These are phyloP conservation scores for Eristalis intricaria DNA, from an alignment of 2,888 invertebrate genomes.

Conservation along the genomic window DNA sequence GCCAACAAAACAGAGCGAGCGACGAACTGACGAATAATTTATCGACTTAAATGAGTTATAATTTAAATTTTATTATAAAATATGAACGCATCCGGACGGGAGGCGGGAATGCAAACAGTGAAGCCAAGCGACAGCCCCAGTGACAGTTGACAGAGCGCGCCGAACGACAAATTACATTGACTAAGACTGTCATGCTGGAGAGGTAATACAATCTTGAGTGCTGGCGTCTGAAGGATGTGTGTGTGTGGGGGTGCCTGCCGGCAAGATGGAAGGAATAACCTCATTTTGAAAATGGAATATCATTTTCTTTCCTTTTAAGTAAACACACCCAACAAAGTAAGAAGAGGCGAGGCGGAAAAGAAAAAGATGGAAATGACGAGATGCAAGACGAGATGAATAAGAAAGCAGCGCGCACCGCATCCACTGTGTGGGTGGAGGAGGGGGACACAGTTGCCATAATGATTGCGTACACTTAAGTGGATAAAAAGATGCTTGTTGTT, in stretches of 20 bases:
- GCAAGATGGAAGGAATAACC: conserved; percentile 42
- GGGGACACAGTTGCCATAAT: conserved; percentile 41
- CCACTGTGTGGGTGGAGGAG: conserved; percentile 24
- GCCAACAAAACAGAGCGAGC: not conserved
- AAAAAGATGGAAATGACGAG: conserved; percentile 17
- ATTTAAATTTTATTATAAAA: conserved; percentile 46
- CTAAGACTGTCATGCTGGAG: conserved; percentile 53
- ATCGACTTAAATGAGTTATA: conserved; percentile 45
- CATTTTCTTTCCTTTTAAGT: conserved; percentile 55
- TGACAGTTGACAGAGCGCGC: conserved; percentile 51
- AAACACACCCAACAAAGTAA: conserved; percentile 24
- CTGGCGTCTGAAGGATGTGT: conserved; percentile 13
- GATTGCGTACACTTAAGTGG: conserved; percentile 71
- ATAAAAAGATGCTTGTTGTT: conserved; percentile 69
- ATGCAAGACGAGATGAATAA: conserved; percentile 45
- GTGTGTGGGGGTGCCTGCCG: not conserved
- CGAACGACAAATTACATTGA: conserved; percentile 48
- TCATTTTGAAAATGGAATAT: conserved; percentile 54
- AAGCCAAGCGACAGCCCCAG: conserved; percentile 3
- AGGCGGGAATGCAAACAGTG: not conserved
- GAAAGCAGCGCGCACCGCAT: conserved; percentile 4
- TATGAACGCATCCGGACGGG: conserved; percentile 3
- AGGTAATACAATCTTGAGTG: conserved; percentile 46
- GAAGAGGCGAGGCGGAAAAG: not conserved
- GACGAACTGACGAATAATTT: conserved; percentile 24